Base-by-base conservation (phyloP, 1,140 invertebrate species). In the Penaeus chinensis region DNA sequence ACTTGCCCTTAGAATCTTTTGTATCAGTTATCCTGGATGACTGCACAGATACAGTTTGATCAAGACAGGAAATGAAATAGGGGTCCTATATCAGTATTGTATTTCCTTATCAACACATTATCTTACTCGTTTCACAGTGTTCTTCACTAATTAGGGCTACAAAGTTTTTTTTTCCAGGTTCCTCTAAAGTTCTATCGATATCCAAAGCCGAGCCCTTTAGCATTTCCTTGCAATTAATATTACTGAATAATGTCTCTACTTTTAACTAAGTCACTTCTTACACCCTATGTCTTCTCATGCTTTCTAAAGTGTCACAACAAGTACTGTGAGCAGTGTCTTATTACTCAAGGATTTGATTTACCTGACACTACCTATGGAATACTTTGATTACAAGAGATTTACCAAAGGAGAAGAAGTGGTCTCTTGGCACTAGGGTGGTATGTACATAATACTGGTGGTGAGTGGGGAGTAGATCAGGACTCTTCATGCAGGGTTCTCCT, bases 371-470 rank as follows among this genome's bases (percentile, higher is more conserved):
- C 76, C 87, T 88, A 88, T 76, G 80, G 82, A 88, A 84, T 88
- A 88, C 87, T 88, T 88, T 88, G 87, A 88, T 88, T 88, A 88
- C 78, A 79, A 88, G 81, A 79, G 77, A 66, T 84, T 79, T 78
- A 84, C 63, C 77, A 54, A 74, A 74, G 71, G 71, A 74, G 42
- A 19, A 74, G 71, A 74, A 74, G 27, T 37, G 24, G 87, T 88
- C 87, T 84, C 87, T 88, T 88, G 87, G 87, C 87, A 88, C 87
- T 88, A 84, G 65, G 87, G 87, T 84, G 82, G 74, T 88, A 88
- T 88, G 77, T 88, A 88, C 87, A 88, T 88, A 88, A 88, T 88
- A 88, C 87, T 88, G 87, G 87, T 82, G 87, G 87, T 71, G 85
- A 87, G 85, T 76, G 71, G 85, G 85, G 80, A 82, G 80, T 82